A percentile compares a stretch with the other conserved stretches of the same genome.
Evolutionary conservation across 2,888 invertebrate species (phyloP).

Genomic region (Empis stercorea): DNA sequence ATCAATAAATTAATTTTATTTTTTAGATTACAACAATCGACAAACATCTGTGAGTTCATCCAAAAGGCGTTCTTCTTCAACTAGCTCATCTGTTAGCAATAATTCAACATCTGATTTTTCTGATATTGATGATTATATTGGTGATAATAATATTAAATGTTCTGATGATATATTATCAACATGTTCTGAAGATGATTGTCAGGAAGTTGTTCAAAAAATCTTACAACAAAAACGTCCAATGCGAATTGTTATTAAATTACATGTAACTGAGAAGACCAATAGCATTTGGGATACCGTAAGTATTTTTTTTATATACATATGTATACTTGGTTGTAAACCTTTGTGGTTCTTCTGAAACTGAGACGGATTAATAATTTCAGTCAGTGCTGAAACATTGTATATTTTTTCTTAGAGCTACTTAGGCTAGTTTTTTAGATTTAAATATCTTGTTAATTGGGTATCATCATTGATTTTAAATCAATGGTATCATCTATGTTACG

Average conservation of each 20-base stretch:
- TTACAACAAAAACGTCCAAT: slow-evolving; percentile 53
- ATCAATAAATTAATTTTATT: slow-evolving; percentile 2
- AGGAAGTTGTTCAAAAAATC: slow-evolving; percentile 48
- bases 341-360: too few species aligned
- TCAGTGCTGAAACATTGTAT: too few species aligned
- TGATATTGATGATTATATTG: slow-evolving; percentile 22
- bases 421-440: too few species aligned
- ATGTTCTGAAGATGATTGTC: slow-evolving; percentile 31
- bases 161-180: slow-evolving; percentile 28
- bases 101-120: slow-evolving; percentile 31
- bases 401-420: too few species aligned
- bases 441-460: too few species aligned
- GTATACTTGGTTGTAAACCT: too few species aligned
- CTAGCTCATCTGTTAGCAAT: slow-evolving; percentile 20
- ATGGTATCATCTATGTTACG: too few species aligned
- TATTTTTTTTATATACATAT: not conserved
- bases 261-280: slow-evolving; percentile 61
- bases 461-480: too few species aligned
- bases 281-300: slow-evolving; percentile 76
- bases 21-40: slow-evolving; percentile 32
- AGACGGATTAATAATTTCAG: too few species aligned
- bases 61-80: slow-evolving; percentile 23
- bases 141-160: slow-evolving; percentile 20
- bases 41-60: slow-evolving; percentile 36
- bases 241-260: slow-evolving; percentile 63